Conservation (phyloP, 1,140 invertebrate species). For the Drosophila melanica region DNA sequence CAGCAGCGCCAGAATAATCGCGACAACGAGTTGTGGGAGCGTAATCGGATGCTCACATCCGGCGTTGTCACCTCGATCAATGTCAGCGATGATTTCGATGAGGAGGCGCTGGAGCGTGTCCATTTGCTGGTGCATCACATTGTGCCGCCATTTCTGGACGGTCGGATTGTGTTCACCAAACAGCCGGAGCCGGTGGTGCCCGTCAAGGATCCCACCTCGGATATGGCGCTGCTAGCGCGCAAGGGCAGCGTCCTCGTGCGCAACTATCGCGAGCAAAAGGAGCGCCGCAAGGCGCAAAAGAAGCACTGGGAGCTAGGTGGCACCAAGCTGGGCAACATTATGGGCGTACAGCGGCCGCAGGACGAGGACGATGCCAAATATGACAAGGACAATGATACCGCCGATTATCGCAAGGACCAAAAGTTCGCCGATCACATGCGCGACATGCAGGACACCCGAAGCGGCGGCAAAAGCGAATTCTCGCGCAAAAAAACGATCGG, state of each 20-base stretch:
- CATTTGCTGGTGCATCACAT: constrained; percentile 99
- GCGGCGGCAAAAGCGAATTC: constrained; percentile 94
- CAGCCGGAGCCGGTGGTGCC: constrained; percentile 97
- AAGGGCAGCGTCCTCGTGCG: constrained; percentile 97
- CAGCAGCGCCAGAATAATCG: constrained; percentile 97
- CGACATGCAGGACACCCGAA: constrained; percentile 83
- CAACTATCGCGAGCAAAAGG: constrained; percentile 97
- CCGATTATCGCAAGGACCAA: constrained; percentile 93
- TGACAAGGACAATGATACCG: constrained; percentile 86
- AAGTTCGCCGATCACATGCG: constrained; percentile 98
- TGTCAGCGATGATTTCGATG: constrained; percentile 96
- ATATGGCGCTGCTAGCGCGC: constrained; percentile 98
- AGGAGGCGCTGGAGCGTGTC: constrained; percentile 95
- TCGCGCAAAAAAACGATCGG: constrained; percentile 93
- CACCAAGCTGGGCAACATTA: constrained; percentile 98
- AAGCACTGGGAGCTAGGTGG: constrained; percentile 99
- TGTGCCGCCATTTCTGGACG: constrained; percentile 99
- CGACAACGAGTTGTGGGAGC: constrained; percentile 99
- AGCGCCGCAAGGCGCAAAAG: constrained; percentile 97
- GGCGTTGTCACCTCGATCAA: constrained; percentile 96
- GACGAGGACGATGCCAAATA: constrained; percentile 89
- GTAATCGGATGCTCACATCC: constrained; percentile 98
- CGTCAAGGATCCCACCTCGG: constrained; percentile 96
- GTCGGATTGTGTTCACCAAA: constrained; percentile 99
- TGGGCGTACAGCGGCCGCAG: constrained; percentile 95